Conservation (phyloP, 2,888 invertebrate genomes). For the Philopedon plagiatum region DNA sequence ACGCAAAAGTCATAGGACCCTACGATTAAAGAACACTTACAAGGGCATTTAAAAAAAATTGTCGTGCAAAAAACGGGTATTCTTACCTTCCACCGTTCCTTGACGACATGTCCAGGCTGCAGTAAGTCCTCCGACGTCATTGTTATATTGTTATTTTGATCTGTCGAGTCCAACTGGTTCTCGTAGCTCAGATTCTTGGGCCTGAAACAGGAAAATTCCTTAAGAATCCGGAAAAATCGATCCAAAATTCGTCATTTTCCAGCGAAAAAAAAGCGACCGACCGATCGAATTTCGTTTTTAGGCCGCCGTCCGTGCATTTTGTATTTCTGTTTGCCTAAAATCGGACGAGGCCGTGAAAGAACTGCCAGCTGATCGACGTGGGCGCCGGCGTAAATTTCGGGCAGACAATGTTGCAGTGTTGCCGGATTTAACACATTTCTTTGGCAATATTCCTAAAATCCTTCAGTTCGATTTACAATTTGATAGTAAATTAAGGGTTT, state of each 20-base stretch:
- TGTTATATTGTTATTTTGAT: constrained; percentile 81
- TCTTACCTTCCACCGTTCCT: constrained; percentile 98
- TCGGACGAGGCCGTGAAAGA: constrained; percentile 50
- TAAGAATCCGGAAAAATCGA: constrained; percentile 38
- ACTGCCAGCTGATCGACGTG: constrained; percentile 61
- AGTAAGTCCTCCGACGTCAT: constrained; percentile 95
- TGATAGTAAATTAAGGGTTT: too few species aligned
- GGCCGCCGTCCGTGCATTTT: constrained; percentile 54
- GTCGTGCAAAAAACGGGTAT: background rate
- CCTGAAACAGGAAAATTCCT: constrained; percentile 59
- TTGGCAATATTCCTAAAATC: too few species aligned
- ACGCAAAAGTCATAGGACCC: too few species aligned
- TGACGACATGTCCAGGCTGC: constrained; percentile 97
- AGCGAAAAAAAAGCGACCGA: constrained; percentile 23
- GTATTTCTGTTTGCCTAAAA: constrained; percentile 59
- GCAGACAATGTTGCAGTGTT: constrained; percentile 22
- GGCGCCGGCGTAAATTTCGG: constrained; percentile 58
- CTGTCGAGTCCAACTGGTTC: constrained; percentile 70
- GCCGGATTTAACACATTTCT: constrained; percentile 49
- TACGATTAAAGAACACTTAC: too few species aligned
- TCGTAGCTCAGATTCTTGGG: constrained; percentile 67
- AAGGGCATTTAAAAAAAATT: too few species aligned
- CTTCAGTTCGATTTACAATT: too few species aligned
- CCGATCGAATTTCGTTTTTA: constrained; percentile 50
- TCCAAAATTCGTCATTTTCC: constrained; percentile 41